Evolutionary conservation across 2,797 vertebrate species (phyloP), one percentile per base, ranked within the genome.

Genomic region (Ctenosaura bakeri): DNA sequence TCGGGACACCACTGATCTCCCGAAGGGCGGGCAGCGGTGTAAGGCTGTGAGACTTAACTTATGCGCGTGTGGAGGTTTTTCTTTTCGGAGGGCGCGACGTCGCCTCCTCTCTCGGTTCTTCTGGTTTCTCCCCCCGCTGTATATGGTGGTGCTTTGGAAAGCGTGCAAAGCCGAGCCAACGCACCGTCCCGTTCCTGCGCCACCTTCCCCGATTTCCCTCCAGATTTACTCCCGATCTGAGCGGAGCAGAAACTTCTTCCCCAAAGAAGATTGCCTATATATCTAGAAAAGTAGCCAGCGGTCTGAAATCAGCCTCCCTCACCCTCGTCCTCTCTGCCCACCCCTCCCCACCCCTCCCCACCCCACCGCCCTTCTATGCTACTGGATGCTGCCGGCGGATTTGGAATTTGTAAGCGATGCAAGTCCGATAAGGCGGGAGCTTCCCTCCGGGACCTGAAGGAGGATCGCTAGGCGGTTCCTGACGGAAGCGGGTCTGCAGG

Each of bases 401-500:
- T 96, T 97, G 98, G 97, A 96, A 97, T 97, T 97, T 42, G 92
- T 93, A 97, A 96, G 95, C 92, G 96, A 98, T 98, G 94, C 97
- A 59, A 95, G 97, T 97, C 98, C 97, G 97, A 89, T 98, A 95
- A 97, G 96, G 91, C 95, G 92, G 95, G 95, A 96, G 95, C 95
- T 92, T 78, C 94, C 95, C 93, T 93, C 56, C 94, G 94, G 93
- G 93, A 96, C 90, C 96, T 96, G 94, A 96, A 94, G 94, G 96
- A 97, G 97, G 97, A 93, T 97, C 95, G 94, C 96, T 93, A 97
- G 97, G 97, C 95, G 96, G 97, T 97, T 97, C 93, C 96, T 95
- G 96, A 96, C 85, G 97, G 97, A 96, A 98, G 97, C 96, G 95
- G 96, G 97, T 97, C 97, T 97, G 96, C 97, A 98, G 98, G 98